Percentiles rank a stretch among this genome's conserved stretches.
These are phyloP conservation scores for Galemys pyrenaicus DNA, from an alignment of 2,113 vertebrate species.

Conservation along the genomic window DNA sequence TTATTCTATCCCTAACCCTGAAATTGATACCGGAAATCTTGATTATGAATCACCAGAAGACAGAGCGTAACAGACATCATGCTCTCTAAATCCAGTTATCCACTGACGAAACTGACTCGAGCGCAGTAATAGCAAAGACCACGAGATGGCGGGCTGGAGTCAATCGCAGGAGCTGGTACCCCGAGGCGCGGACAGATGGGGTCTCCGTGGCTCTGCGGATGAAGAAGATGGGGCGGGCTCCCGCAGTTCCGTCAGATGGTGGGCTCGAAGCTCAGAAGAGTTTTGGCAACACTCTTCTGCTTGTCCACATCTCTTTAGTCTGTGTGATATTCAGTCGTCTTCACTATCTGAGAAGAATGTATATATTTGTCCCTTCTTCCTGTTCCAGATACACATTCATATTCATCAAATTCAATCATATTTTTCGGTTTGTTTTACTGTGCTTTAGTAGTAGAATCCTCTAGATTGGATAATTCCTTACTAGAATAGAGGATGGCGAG, in stretches of 20 bases:
- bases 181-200: fast-evolving
- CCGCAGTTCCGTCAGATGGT: fast-evolving
- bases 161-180: fast-evolving
- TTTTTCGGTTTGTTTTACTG: not conserved
- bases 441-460: not conserved
- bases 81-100: not conserved
- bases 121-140: not conserved
- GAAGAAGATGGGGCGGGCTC: not conserved
- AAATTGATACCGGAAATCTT: not conserved
- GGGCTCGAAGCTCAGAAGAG: not conserved
- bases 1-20: not conserved
- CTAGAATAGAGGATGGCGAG: not conserved
- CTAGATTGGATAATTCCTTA: not conserved
- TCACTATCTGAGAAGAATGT: not conserved
- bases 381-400: not conserved
- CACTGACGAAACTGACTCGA: not conserved
- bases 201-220: fast-evolving
- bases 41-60: not conserved
- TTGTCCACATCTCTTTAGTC: not conserved
- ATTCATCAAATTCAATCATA: not conserved
- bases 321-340: not conserved
- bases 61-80: too few species aligned
- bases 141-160: constrained; percentile 23
- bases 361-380: not conserved
- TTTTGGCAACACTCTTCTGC: not conserved